A percentile compares a stretch with the other conserved stretches of the same genome.
phyloP scores from a whole-genome alignment of 2,888 invertebrate genomes.

The Eristalinus aeneus region DNA sequence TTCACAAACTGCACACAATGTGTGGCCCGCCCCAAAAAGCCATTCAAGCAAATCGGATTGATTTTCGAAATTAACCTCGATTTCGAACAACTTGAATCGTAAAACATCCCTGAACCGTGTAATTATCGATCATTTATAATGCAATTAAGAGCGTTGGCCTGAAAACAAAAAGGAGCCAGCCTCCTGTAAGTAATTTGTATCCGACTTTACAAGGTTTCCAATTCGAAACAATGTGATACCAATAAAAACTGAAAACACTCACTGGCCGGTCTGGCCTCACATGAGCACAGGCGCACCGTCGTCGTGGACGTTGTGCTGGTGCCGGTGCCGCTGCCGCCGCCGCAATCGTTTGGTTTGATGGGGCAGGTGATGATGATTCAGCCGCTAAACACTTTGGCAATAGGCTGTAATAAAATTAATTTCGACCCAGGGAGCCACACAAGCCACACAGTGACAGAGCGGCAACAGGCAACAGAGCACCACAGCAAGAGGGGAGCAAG shows the following conservation, averaged over 20 bases:
- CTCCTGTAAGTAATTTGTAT: slow-evolving; percentile 34
- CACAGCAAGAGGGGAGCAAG: background rate
- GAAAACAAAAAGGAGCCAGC: slow-evolving; percentile 4
- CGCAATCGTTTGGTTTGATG: slow-evolving; percentile 35
- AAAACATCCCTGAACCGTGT: slow-evolving; percentile 12
- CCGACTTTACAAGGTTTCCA: slow-evolving; percentile 27
- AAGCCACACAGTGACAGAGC: background rate
- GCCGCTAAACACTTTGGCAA: slow-evolving; percentile 60
- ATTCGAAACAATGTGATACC: slow-evolving; percentile 38
- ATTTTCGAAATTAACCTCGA: slow-evolving; percentile 10
- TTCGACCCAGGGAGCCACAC: slow-evolving; percentile 31
- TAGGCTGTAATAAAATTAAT: slow-evolving; percentile 64
- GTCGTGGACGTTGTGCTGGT: background rate
- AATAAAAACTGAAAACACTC: slow-evolving; percentile 34
- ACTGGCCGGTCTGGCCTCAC: slow-evolving; percentile 16
- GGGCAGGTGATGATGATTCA: slow-evolving; percentile 63
- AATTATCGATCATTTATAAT: slow-evolving; percentile 48
- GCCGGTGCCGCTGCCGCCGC: background rate
- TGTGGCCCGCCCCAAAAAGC: background rate
- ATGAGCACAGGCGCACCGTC: background rate
- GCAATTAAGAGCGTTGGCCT: slow-evolving; percentile 29
- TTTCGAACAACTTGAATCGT: slow-evolving; percentile 4
- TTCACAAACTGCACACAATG: background rate
- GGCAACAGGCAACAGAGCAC: no score
- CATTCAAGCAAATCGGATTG: background rate